Evolutionary conservation across 2,797 vertebrate genomes (phyloP), one percentile per base, ranked within the genome.

Genomic region (Emydoidea blandingii): DNA sequence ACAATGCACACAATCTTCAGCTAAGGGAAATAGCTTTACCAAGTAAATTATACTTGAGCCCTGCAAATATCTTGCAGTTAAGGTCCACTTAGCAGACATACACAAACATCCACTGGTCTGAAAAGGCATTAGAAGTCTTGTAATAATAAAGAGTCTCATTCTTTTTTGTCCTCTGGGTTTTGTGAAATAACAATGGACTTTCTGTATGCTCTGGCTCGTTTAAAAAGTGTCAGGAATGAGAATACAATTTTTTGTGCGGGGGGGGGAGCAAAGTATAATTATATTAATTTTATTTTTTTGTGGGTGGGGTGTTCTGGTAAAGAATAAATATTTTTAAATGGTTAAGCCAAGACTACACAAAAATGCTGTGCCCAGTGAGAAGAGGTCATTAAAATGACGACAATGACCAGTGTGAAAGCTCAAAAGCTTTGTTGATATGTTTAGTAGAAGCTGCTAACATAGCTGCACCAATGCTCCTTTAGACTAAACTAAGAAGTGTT

Each of bases 141-240:
- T 94, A 93, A 97, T 96, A 97, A 97, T 96, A 97, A 96, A 95
- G 94, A 91, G 87, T 85, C 95, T 95, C 95, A 97, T 97, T 97
- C 96, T 97, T 97, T 95, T 95, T 94, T 96, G 95, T 96, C 96
- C 96, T 96, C 96, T 94, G 96, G 95, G 95, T 97, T 97, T 97
- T 97, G 96, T 97, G 96, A 81, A 91, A 95, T 91, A 97, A 98
- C 97, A 98, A 97, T 97, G 97, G 96, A 94, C 96, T 97, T 97
- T 94, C 96, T 97, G 96, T 97, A 83, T 94, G 97, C 93, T 86
- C 88, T 95, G 95, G 82, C 96, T 96, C 92, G 52, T 95, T 74
- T 94, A 86, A 96, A 86, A 92, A 95, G 93, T 89, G 90, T 96
- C 96, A 96, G 92, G 92, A 93, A 96, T 92, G 95, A 86, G 92